These are phyloP conservation scores for Phataginus tetradactyla DNA, from an alignment of 2,797 vertebrate species.

Conservation along the genomic window DNA sequence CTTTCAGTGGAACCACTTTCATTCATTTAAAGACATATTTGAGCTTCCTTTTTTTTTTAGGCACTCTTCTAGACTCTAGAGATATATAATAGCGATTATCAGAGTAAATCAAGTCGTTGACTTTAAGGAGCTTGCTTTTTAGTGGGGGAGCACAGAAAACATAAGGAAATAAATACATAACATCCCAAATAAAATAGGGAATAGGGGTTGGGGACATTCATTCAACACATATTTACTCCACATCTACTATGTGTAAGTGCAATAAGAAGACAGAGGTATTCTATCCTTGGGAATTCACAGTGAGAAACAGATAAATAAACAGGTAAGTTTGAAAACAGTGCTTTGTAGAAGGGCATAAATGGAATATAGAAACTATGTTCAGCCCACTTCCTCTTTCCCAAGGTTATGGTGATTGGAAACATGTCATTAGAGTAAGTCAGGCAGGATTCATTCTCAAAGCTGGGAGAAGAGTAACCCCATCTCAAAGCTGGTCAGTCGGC, in stretches of 20 bases:
- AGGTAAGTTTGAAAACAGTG: neutral
- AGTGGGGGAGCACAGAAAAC: neutral
- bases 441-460: neutral
- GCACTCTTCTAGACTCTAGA: neutral
- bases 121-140: neutral
- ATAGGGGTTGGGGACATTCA: neutral
- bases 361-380: neutral
- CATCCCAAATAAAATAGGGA: neutral
- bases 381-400: neutral
- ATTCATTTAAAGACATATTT: neutral
- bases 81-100: neutral
- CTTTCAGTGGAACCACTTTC: conserved; percentile 3
- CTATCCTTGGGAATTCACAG: neutral
- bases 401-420: neutral
- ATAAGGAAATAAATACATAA: neutral
- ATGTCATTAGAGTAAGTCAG: neutral
- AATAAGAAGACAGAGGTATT: neutral
- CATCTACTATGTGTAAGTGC: neutral
- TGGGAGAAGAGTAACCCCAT: neutral
- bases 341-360: neutral
- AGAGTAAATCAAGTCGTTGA: neutral
- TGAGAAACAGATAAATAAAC: neutral
- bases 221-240: neutral
- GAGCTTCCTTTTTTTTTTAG: neutral
- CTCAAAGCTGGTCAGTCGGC: neutral